Conservation (phyloP, 2,888 invertebrate species). For the Drosophila koepferae region DNA sequence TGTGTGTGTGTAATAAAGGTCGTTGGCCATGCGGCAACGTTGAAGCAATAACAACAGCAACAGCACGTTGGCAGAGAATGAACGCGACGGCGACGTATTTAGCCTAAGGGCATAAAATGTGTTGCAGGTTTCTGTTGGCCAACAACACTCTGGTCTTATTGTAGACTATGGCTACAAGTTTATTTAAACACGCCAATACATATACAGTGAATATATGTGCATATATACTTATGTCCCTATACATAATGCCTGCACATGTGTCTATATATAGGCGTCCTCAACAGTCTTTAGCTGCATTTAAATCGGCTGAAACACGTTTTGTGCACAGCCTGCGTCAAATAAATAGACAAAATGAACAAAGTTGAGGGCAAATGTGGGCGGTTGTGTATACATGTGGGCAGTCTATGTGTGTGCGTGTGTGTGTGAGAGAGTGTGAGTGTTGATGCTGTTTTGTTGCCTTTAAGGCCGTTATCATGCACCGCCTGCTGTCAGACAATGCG, state of each 20-base stretch:
- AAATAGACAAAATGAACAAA: slow-evolving; percentile 63
- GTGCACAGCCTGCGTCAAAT: slow-evolving; percentile 43
- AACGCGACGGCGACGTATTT: slow-evolving; percentile 64
- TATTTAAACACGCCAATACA: slow-evolving; percentile 32
- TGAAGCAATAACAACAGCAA: slow-evolving; percentile 59
- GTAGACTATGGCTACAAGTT: slow-evolving; percentile 38
- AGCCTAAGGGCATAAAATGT: slow-evolving; percentile 80
- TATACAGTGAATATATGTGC: background rate
- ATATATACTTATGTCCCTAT: background rate
- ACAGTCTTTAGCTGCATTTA: slow-evolving; percentile 54
- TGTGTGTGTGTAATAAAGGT: slow-evolving; percentile 69
- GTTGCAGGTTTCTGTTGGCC: slow-evolving; percentile 72
- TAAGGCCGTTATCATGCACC: slow-evolving; percentile 59
- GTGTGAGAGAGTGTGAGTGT: slow-evolving; percentile 3
- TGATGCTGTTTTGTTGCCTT: slow-evolving; percentile 37
- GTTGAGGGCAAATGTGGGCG: slow-evolving; percentile 61
- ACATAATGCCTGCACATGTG: slow-evolving; percentile 4
- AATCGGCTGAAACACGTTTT: slow-evolving; percentile 65
- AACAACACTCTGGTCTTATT: slow-evolving; percentile 40
- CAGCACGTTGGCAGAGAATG: slow-evolving; percentile 53
- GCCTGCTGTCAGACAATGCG: slow-evolving; percentile 48
- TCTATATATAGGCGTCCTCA: slow-evolving; percentile 35
- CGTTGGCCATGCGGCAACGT: slow-evolving; percentile 77
- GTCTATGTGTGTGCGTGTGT: slow-evolving; percentile 2
- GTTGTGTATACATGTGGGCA: slow-evolving; percentile 10